A percentile compares a stretch with the other conserved stretches of the same genome.
These are phyloP conservation scores for Hyppa rectilinea DNA, from an alignment of 2,888 invertebrate species.

Conservation along the genomic window DNA sequence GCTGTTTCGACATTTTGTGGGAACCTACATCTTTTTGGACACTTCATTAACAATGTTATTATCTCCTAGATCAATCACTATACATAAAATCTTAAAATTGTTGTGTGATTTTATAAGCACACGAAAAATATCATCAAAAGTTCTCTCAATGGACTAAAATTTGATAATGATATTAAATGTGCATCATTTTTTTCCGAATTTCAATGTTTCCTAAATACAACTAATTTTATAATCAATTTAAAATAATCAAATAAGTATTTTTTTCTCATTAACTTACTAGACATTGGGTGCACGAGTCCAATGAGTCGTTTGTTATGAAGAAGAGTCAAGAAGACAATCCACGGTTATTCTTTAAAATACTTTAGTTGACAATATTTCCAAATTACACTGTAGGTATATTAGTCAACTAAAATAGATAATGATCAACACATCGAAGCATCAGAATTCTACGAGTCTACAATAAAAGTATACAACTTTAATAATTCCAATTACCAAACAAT, in stretches of 20 bases:
- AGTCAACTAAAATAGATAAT: background rate
- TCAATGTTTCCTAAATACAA: background rate
- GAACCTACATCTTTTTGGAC: constrained; percentile 58
- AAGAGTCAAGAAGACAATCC: background rate
- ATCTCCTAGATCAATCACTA: constrained; percentile 22
- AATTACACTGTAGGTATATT: background rate
- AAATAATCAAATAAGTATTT: no score
- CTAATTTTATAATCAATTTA: background rate
- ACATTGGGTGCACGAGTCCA: background rate
- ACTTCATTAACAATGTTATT: constrained; percentile 31
- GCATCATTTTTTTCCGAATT: background rate
- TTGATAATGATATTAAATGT: no score
- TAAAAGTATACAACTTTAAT: background rate
- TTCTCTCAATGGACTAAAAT: background rate
- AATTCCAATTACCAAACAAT: constrained; percentile 9
- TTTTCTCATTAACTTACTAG: background rate
- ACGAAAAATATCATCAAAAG: no score
- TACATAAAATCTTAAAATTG: background rate
- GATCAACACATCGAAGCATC: background rate
- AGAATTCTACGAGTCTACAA: background rate
- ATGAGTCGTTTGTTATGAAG: background rate
- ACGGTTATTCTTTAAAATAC: background rate
- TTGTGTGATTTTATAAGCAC: background rate
- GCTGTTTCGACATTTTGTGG: constrained; percentile 70
- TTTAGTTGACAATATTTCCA: background rate